Percentiles rank a stretch among this genome's conserved stretches.
These are phyloP conservation scores for Eudasyphora cyanicolor DNA, from an alignment of 2,888 invertebrate genomes.

Conservation along the genomic window DNA sequence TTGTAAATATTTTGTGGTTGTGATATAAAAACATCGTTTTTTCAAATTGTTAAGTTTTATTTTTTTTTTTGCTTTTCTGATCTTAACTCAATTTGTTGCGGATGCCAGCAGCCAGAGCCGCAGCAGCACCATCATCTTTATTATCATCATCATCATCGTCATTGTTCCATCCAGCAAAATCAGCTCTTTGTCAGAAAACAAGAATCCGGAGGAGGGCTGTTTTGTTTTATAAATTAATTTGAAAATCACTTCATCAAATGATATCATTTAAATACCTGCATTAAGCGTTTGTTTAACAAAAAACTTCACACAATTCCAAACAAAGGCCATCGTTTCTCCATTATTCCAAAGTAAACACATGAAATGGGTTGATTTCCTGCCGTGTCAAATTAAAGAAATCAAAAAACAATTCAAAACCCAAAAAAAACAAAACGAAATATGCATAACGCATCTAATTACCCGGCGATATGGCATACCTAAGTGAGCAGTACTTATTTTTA, in stretches of 20 bases:
- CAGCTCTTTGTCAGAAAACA: not conserved
- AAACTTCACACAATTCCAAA: slow-evolving; percentile 19
- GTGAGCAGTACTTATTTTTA: not conserved
- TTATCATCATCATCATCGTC: not conserved
- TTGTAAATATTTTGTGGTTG: slow-evolving; percentile 3
- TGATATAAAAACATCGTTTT: slow-evolving; percentile 10
- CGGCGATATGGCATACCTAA: not conserved
- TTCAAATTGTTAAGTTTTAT: slow-evolving; percentile 12
- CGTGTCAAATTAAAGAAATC: not conserved
- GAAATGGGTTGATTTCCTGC: slow-evolving; percentile 12
- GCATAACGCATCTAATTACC: not conserved
- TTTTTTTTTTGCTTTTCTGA: slow-evolving; percentile 24
- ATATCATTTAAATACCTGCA: slow-evolving; percentile 14
- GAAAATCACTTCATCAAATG: slow-evolving; percentile 15
- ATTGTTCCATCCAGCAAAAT: not conserved
- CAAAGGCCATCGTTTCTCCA: not conserved
- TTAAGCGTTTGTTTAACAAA: slow-evolving; percentile 18
- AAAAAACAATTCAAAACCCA: not conserved
- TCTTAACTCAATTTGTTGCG: slow-evolving; percentile 34
- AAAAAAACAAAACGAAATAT: not conserved
- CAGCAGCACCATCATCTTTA: too few species aligned
- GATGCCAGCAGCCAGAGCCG: slow-evolving; percentile 3
- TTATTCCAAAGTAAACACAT: not conserved
- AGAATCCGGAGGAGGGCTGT: not conserved
- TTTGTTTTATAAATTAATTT: slow-evolving; percentile 12